Percentiles rank a stretch among this genome's conserved stretches.
These are phyloP conservation scores for Phataginus tricuspis DNA, from an alignment of 2,797 vertebrate genomes.

Conservation along the genomic window DNA sequence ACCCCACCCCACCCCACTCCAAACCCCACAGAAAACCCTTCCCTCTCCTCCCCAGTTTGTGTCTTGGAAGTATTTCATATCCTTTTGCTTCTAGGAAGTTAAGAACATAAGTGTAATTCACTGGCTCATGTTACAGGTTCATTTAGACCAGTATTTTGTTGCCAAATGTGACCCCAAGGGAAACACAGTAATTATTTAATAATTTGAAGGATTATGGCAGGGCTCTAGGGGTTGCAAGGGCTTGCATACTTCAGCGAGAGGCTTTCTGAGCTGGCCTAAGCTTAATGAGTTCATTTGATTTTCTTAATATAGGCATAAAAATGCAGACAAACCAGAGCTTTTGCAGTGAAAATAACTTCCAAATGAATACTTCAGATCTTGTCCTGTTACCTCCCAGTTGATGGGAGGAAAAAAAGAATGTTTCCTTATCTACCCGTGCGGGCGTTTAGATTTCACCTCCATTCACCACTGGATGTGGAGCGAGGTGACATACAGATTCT, in stretches of 20 bases:
- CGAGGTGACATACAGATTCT: background rate
- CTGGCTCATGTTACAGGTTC: slow-evolving; percentile 48
- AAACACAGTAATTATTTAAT: slow-evolving; percentile 58
- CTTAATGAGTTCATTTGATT: slow-evolving; percentile 52
- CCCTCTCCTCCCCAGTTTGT: background rate
- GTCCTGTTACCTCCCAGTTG: background rate
- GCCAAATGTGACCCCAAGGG: slow-evolving; percentile 69
- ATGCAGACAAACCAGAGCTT: slow-evolving; percentile 46
- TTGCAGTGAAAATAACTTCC: slow-evolving; percentile 39
- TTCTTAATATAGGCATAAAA: slow-evolving; percentile 51
- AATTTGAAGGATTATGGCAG: slow-evolving; percentile 52
- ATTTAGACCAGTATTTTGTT: slow-evolving; percentile 62
- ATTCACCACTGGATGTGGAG: background rate
- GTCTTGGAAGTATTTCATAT: background rate
- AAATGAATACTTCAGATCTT: background rate
- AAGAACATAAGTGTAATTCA: slow-evolving; percentile 2
- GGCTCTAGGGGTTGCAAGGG: slow-evolving; percentile 19
- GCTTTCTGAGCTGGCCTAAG: background rate
- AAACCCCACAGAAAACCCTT: background rate
- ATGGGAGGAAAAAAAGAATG: rapidly evolving
- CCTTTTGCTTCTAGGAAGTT: slow-evolving; percentile 49
- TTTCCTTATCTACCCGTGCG: background rate
- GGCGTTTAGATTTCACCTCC: background rate
- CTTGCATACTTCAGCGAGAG: slow-evolving; percentile 12
- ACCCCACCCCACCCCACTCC: background rate